A percentile compares a stretch with the other conserved stretches of the same genome.
Conservation (phyloP, 2,113 vertebrate genomes). For the Sus scrofa region T2T-Sscrofa CM000813.6:102416501-102417000, state of each 20-base stretch:
- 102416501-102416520: not conserved
- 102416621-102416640: not conserved
- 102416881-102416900: not conserved
- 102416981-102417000: accelerated
- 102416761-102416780: not conserved
- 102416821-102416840: not conserved
- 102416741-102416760: not conserved
- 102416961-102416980: not conserved
- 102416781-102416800: not conserved
- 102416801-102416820: not conserved
- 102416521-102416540: not conserved
- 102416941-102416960: not conserved
- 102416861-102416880: not conserved
- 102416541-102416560: not conserved
- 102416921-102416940: not conserved
- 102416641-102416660: not conserved
- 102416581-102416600: not conserved
- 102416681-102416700: not conserved
- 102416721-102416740: too few species aligned
- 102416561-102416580: not conserved
- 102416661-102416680: not conserved
- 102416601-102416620: not conserved
- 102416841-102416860: not conserved
- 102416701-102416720: not conserved
- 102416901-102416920: not conserved